Base-by-base conservation (phyloP, 1,140 invertebrate species). In the Lepidotrigona ventralis region DNA sequence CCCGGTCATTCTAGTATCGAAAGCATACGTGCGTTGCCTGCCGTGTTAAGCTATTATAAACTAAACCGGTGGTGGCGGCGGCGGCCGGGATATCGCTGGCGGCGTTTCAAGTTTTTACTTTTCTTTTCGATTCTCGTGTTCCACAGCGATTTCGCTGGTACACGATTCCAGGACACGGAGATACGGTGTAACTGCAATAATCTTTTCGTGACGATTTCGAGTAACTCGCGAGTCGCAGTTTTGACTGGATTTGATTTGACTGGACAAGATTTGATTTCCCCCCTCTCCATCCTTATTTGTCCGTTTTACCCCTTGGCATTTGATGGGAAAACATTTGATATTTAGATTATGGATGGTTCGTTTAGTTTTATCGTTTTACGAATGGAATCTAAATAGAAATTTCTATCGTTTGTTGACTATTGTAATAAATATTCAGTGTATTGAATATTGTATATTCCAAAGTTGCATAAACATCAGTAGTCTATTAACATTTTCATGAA, bases 1-100 rank as follows among this genome's bases (percentile, higher is more conserved):
- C 81, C 81, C 78, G 88, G 81, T 80, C 84, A 87, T 82, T 82
- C 68, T 73, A 33, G 64, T 85, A 81, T 81, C 79, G 83, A 70
- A 56, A 83, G 58, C 77, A 58, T 83, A 79, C 69, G 69, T 26
- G 66, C 70, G 75, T 39, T 79, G 53, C 33, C 77, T 66, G 69
- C 26, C 81, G 74, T 60, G 81, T 78, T 78, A 71, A 70, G 15
- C 81, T 63, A 78, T 83, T 83, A 83, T 39, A 60, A 77, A 80
- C 54, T 80, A 53, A 73, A 80, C 51, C 23, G 58, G 39, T 8
- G 39, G 39, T 8, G 39, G 39, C 0, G 39, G 17, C 17, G 3
- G 63, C 14, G 11, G 15, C 26, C 19, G 26, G 71, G 51, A 21
- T 54, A 54, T 29, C 51, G 46, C n/a, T 53, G 46, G 46, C 51